Evolutionary conservation across 2,888 invertebrate species (phyloP), one percentile per base, ranked within the genome.

Genomic region (Oxystoma pomonae): DNA sequence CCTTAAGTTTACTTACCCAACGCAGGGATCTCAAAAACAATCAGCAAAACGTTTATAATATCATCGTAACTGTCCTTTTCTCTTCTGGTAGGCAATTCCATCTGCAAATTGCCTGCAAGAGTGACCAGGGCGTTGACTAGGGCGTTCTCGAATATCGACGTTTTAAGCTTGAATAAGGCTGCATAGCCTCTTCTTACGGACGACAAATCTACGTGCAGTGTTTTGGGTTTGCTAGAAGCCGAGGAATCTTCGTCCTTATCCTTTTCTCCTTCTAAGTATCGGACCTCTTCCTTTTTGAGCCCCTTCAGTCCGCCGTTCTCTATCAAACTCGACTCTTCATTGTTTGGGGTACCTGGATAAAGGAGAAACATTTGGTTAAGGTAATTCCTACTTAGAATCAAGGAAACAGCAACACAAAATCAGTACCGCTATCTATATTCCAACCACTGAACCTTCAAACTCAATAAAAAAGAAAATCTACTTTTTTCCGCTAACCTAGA

Each of bases 231-330:
- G 63, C 78, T 78, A 9, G 75, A 69, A 77, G 67, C 82, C 65
- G 87, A 84, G 72, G 90, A 88, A 74, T 95, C 94, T 72, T 90
- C 89, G 75, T 95, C 95, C 80, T 95, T 95, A 72, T 96, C 95
- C 68, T 88, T 86, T 76, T 95, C 94, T 59, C 87, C 88, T 76
- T 90, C 90, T 63, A 90, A 79, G 5, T 87, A 84, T 60, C 90
- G 81, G n/a, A 89, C 83, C 67, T 89, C 88, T 79, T 91, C 90
- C 75, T 91, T 91, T 72, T 87, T 87, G 65, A 86, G 75, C 68
- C 82, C 83, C 55, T 81, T 81, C 1, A 87, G 52, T 53, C n/a
- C 35, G 35, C 35, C 35, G 35, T 35, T 35, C 12, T 3, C 3
- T 35, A 7, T 35, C 12, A 35, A 12, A 35, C 12, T 35, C 12